Evolutionary conservation across 2,888 invertebrate genomes (phyloP).

Genomic region (Perithous albicinctus): DNA sequence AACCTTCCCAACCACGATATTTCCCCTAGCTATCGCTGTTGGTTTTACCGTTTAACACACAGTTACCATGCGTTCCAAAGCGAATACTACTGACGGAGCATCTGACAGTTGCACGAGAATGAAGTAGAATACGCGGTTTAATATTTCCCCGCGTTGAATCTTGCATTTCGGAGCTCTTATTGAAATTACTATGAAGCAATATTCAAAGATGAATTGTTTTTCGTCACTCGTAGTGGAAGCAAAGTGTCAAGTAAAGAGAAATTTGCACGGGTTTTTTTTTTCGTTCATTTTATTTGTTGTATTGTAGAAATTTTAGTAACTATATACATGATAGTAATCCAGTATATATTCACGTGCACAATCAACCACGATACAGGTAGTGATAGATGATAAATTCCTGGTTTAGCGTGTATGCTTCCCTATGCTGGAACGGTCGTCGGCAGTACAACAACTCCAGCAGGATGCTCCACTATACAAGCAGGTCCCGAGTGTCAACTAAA

Average conservation of each 20-base stretch:
- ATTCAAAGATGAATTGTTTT: not conserved
- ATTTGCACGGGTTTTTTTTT: too few species aligned
- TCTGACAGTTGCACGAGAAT: slow-evolving; percentile 36
- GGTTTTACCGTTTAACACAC: slow-evolving; percentile 81
- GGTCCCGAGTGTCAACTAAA: slow-evolving; percentile 67
- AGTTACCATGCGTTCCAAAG: slow-evolving; percentile 76
- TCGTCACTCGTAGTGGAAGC: too few species aligned
- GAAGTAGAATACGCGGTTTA: slow-evolving; percentile 16
- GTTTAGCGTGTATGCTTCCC: slow-evolving; percentile 2
- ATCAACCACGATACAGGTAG: slow-evolving; percentile 42
- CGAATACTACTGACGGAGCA: slow-evolving; percentile 64
- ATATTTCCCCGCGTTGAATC: not conserved
- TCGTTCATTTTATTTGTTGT: not conserved
- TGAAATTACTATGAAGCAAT: not conserved
- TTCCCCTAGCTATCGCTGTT: slow-evolving; percentile 72
- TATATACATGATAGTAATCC: not conserved
- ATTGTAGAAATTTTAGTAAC: not conserved
- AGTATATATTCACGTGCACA: slow-evolving; percentile 14
- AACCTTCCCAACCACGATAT: slow-evolving; percentile 57
- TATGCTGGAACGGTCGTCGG: slow-evolving; percentile 16
- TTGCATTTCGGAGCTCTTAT: not conserved
- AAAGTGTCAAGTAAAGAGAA: too few species aligned
- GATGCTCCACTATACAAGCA: slow-evolving; percentile 47
- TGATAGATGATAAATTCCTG: slow-evolving; percentile 69
- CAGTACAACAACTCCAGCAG: slow-evolving; percentile 45